These are phyloP conservation scores for Napeogenes sylphis DNA, from an alignment of 2,888 invertebrate genomes.

Conservation along the genomic window DNA sequence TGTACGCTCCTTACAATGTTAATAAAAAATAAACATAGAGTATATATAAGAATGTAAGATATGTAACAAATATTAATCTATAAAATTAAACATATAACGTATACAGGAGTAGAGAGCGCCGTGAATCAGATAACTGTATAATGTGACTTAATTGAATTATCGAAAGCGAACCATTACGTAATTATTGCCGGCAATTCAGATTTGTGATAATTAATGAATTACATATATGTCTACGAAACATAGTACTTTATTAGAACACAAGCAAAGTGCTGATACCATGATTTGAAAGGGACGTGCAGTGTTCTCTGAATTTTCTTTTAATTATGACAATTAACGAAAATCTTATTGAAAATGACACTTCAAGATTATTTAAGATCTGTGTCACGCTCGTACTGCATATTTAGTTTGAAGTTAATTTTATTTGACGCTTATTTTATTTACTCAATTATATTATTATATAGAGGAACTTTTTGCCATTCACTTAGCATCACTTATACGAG, in stretches of 20 bases:
- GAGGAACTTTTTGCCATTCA: too few relatives aligned
- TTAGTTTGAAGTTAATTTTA: too few relatives aligned
- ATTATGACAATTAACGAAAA: too few relatives aligned
- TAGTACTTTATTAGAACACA: not conserved
- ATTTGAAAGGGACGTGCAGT: not conserved
- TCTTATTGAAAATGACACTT: too few relatives aligned
- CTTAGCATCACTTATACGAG: too few relatives aligned
- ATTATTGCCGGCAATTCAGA: not conserved
- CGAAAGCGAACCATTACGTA: not conserved
- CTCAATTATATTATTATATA: too few relatives aligned
- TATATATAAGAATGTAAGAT: not conserved
- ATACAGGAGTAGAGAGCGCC: not conserved
- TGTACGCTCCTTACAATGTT: too few relatives aligned
- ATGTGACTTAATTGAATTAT: conserved; percentile 3
- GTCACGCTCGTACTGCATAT: too few relatives aligned
- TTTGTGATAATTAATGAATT: not conserved
- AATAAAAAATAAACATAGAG: too few relatives aligned
- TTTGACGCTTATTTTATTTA: too few relatives aligned
- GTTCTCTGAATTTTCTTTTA: too few relatives aligned
- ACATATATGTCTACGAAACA: not conserved
- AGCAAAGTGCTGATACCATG: not conserved
- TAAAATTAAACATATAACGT: not conserved
- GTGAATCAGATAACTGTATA: conserved; percentile 4
- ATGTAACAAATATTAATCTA: not conserved
- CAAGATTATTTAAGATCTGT: too few relatives aligned